phyloP scores from a whole-genome alignment of 2,797 vertebrate genomes.

The Neomorphus geoffroyi region DNA sequence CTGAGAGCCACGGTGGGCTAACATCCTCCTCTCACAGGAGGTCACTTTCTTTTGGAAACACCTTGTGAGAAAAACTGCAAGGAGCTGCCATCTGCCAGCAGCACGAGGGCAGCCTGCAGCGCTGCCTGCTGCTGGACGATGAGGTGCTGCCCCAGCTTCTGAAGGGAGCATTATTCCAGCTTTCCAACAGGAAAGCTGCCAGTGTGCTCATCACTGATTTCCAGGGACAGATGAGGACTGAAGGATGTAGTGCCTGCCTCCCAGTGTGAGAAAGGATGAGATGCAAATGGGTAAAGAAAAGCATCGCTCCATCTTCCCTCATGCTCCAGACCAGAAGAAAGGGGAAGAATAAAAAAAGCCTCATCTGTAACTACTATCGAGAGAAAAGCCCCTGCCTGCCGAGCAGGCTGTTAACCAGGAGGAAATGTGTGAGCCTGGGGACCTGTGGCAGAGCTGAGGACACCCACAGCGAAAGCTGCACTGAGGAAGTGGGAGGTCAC shows the following conservation, averaged over 20 bases:
- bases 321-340: not conserved
- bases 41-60: not conserved
- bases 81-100: not conserved
- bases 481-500: not conserved
- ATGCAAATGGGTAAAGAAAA: not conserved
- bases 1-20: not conserved
- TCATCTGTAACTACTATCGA: not conserved
- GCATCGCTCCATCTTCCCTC: not conserved
- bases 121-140: not conserved
- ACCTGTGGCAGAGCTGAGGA: fast-evolving
- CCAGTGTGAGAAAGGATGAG: not conserved
- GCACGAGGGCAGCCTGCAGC: not conserved
- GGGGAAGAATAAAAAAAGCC: not conserved
- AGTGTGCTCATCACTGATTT: not conserved
- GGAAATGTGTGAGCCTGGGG: not conserved
- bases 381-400: not conserved
- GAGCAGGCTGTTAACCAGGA: not conserved
- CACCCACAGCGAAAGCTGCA: not conserved
- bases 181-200: not conserved
- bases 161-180: not conserved
- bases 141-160: not conserved
- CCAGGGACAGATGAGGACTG: not conserved
- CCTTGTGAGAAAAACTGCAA: not conserved
- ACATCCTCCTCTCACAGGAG: not conserved
- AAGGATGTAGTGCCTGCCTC: not conserved